Conservation (phyloP, 2,113 vertebrate genomes). For the Platichthys stellatus region DNA sequence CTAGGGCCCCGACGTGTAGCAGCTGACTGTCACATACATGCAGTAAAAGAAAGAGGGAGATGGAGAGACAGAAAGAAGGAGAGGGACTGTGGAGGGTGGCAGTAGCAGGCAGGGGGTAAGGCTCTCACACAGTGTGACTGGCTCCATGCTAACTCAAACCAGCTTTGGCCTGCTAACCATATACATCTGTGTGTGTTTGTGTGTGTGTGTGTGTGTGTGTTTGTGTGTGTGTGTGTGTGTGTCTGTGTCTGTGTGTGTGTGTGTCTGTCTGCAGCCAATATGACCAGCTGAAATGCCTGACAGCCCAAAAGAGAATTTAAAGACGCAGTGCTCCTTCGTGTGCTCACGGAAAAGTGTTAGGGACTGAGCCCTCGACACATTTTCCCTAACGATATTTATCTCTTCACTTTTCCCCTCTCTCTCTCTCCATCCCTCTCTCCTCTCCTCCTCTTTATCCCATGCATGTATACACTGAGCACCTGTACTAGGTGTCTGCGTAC, state of each 20-base stretch:
- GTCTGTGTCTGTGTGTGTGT: slow-evolving; percentile 64
- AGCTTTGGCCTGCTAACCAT: slow-evolving; percentile 79
- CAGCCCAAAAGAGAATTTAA: slow-evolving; percentile 65
- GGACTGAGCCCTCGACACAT: neutral
- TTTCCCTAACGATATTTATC: neutral
- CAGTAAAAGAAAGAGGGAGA: slow-evolving; percentile 41
- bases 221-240: slow-evolving; percentile 60
- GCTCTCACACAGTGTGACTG: slow-evolving; percentile 80
- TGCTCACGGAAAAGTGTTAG: slow-evolving; percentile 17
- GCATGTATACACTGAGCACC: slow-evolving; percentile 52
- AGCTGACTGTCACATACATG: slow-evolving; percentile 49
- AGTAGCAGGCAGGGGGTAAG: slow-evolving; percentile 77
- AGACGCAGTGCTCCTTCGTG: slow-evolving; percentile 58
- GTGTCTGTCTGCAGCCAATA: slow-evolving; percentile 66
- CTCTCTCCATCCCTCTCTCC: neutral
- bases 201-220: slow-evolving; percentile 45
- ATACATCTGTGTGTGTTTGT: slow-evolving; percentile 71
- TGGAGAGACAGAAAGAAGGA: slow-evolving; percentile 37
- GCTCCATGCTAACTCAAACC: slow-evolving; percentile 83
- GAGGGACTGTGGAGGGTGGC: slow-evolving; percentile 75
- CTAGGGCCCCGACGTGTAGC: neutral
- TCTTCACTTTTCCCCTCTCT: neutral
- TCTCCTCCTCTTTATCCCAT: slow-evolving; percentile 3
- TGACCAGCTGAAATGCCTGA: slow-evolving; percentile 70
- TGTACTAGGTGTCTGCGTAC: slow-evolving; percentile 61